Evolutionary conservation across 2,888 invertebrate species (phyloP), one percentile per base, ranked within the genome.

Genomic region (Nomada fucata): DNA sequence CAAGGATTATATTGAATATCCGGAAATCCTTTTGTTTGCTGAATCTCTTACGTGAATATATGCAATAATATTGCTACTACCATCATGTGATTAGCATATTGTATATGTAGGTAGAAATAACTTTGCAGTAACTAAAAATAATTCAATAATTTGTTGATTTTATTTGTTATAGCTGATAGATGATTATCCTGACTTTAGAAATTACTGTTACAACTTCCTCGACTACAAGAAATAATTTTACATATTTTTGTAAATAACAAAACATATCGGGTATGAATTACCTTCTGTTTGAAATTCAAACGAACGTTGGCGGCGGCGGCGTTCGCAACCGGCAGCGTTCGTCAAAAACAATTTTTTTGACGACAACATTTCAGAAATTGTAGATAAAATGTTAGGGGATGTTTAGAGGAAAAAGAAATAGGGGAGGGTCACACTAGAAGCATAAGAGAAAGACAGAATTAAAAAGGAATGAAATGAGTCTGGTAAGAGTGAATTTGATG

Each of bases 1-100:
- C 92, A 98, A 97, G 93, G 89, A 89, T 0, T 95, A 95, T 71
- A 97, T 98, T 82, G 97, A 97, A 93, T 94, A 96, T 86, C 97
- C 97, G 0, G 86, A 94, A 47, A 94, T 95, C 50, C 88, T 91
- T 73, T 93, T 96, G 9, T 92, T 91, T 44, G 96, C 96, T 0
- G 92, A 84, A 52, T 36, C 63, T 73, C 76, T 92, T 72, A 83
- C 7, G 44, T 76, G 50, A 13, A 57, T 15, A 23, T 44, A 11
- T 64, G 15, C 23, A 42, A 64, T 23, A n/a, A 18, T 42, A 65
- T 5, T 26, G 7, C 15, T 20, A 67, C 42, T 50, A 52, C 15
- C 29, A 47, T 55, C 20, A 44, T 15, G 15, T 15, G 13, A 4
- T 2, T 36, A 53, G 52, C 52, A 52, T 52, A 50, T 47, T 59